Base-by-base conservation (phyloP, 2,888 invertebrate species). In the Tholera decimalis region DNA sequence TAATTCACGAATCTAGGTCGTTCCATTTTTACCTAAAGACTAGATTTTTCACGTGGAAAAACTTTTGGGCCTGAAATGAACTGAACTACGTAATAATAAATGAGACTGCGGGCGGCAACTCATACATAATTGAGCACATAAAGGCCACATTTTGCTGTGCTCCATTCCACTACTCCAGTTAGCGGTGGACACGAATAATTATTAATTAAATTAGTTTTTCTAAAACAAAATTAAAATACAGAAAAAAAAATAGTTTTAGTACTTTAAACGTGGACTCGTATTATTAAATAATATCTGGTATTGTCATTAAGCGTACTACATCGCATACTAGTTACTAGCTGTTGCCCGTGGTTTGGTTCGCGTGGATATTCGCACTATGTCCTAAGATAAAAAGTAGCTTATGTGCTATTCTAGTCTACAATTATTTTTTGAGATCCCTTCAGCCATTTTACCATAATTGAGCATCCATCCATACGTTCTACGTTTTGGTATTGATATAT, bases 81-180 rank as follows among this genome's bases (percentile, higher is more conserved):
- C 82, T 72, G 69, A 33, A 68, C 67, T 67, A 58, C 39, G 62
- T 80, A 87, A 89, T 88, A 88, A 87, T 86, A 85, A 86, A 91
- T 87, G 84, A 85, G 83, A 79, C 83, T 83, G 81, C 79, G 73
- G 79, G 65, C 71, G 78, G 69, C 74, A 83, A 81, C 70, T 82
- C 80, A 77, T 88, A 82, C 79, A 88, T 89, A 85, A 86, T 88
- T 85, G 78, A 85, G 74, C 43, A 56, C 56, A 60, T 61, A 77
- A 82, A 80, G 24, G 80, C 83, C 68, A 79, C 79, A 81, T 82
- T 80, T 66, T 62, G 58, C 62, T 37, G 28, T 54, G 67, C 66
- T 59, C 60, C 51, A 77, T 74, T 77, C 65, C 54, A 65, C 56
- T 74, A 68, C 67, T 66, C 56, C 60, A 65, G 50, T 69, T 67